These are phyloP conservation scores for Chromis chromis DNA, from an alignment of 2,797 vertebrate genomes.

Conservation along the genomic window DNA sequence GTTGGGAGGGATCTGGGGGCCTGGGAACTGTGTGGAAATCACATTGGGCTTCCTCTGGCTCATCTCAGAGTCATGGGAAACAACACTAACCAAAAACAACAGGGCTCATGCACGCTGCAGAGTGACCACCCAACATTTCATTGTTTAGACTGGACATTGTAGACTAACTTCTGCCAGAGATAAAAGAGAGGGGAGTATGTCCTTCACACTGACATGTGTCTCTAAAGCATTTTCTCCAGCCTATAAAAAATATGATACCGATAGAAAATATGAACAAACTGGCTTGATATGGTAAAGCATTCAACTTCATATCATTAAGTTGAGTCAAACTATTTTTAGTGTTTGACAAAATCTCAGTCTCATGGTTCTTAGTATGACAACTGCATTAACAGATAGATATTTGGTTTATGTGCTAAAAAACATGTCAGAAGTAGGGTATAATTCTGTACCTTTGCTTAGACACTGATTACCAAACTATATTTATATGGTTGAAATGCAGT, in stretches of 20 bases:
- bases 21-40: slow-evolving; percentile 75
- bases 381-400: too few species aligned
- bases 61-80: slow-evolving; percentile 74
- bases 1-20: slow-evolving; percentile 61
- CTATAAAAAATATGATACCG: not conserved
- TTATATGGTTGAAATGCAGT: not conserved
- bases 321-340: too few species aligned
- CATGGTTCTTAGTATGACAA: too few species aligned
- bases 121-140: slow-evolving; percentile 11
- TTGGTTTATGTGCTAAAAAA: too few species aligned
- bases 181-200: not conserved
- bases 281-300: too few species aligned
- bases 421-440: too few species aligned
- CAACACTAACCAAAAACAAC: slow-evolving; percentile 63
- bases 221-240: not conserved
- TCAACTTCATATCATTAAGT: too few species aligned
- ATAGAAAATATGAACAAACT: not conserved
- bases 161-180: not conserved
- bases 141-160: slow-evolving; percentile 13
- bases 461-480: not conserved
- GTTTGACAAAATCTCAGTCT: too few species aligned
- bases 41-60: slow-evolving; percentile 67
- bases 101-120: slow-evolving; percentile 13
- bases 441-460: too few species aligned
- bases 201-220: not conserved